These are phyloP conservation scores for Pangasianodon gigas DNA, from an alignment of 2,113 vertebrate genomes.

Conservation along the genomic window DNA sequence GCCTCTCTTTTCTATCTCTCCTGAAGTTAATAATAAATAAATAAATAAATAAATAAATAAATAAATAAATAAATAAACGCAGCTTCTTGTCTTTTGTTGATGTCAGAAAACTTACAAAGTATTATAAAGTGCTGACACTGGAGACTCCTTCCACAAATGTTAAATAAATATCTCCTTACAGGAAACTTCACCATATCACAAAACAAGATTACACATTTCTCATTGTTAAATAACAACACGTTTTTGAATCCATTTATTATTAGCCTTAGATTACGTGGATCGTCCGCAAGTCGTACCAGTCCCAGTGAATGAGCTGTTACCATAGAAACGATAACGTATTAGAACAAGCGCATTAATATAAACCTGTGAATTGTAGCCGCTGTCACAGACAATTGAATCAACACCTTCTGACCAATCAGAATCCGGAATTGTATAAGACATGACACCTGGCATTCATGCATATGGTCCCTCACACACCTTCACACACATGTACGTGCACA, in stretches of 20 bases:
- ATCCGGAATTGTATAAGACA: background rate
- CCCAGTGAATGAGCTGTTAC: background rate
- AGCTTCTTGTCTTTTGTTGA: too few species aligned
- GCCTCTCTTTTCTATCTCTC: background rate
- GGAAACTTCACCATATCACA: too few species aligned
- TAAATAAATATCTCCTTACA: too few species aligned
- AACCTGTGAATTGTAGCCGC: background rate
- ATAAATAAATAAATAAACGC: too few species aligned
- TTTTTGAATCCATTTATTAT: background rate
- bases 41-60: too few species aligned
- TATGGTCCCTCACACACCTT: background rate
- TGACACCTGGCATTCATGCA: background rate
- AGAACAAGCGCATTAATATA: too few species aligned
- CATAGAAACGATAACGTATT: background rate
- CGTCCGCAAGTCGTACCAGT: background rate
- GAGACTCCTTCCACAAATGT: too few species aligned
- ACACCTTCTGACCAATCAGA: background rate
- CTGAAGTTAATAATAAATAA: background rate
- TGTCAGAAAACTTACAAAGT: too few species aligned
- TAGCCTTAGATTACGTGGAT: background rate
- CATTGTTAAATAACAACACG: background rate
- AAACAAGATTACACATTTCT: too few species aligned
- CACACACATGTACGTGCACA: slow-evolving; percentile 21
- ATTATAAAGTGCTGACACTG: too few species aligned
- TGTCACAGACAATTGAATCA: background rate